A percentile compares a stretch with the other conserved stretches of the same genome.
These are phyloP conservation scores for Manis javanica DNA, from an alignment of 2,797 vertebrate genomes.

Conservation along the genomic window DNA sequence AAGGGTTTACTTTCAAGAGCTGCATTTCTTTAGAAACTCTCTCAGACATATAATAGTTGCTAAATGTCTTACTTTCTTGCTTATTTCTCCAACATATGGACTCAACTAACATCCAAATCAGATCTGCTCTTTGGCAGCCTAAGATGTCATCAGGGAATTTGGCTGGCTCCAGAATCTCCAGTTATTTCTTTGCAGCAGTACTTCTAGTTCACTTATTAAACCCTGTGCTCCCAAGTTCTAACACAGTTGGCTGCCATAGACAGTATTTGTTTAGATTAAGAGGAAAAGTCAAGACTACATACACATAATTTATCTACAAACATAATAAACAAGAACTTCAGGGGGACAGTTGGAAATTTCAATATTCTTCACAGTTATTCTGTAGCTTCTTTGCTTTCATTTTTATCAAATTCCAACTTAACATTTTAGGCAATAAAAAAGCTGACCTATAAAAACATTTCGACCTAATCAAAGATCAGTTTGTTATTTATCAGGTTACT, in stretches of 20 bases:
- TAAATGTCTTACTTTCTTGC: constrained; percentile 31
- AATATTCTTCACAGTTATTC: constrained; percentile 32
- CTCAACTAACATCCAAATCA: not conserved
- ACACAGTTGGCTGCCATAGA: not conserved
- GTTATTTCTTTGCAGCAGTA: not conserved
- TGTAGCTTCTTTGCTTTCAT: constrained; percentile 33
- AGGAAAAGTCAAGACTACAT: not conserved
- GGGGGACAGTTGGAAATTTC: constrained; percentile 45
- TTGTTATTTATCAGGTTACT: constrained; percentile 41
- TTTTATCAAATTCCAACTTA: constrained; percentile 35
- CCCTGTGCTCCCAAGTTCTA: not conserved
- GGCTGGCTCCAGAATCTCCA: not conserved
- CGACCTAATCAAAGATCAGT: constrained; percentile 11
- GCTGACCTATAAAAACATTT: constrained; percentile 25
- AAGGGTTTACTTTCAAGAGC: constrained; percentile 22
- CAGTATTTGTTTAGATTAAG: constrained; percentile 33
- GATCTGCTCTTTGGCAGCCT: constrained; percentile 12
- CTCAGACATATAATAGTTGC: constrained; percentile 17
- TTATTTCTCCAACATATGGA: not conserved
- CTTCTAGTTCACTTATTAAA: not conserved
- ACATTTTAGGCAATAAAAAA: constrained; percentile 49
- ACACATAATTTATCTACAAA: not conserved
- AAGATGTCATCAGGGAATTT: not conserved
- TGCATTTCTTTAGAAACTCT: constrained; percentile 55
- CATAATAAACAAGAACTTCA: constrained; percentile 32